Percentiles rank a stretch among this genome's conserved stretches.
Conservation (phyloP, 2,797 vertebrate species). For the Phylloscopus collybita region DNA sequence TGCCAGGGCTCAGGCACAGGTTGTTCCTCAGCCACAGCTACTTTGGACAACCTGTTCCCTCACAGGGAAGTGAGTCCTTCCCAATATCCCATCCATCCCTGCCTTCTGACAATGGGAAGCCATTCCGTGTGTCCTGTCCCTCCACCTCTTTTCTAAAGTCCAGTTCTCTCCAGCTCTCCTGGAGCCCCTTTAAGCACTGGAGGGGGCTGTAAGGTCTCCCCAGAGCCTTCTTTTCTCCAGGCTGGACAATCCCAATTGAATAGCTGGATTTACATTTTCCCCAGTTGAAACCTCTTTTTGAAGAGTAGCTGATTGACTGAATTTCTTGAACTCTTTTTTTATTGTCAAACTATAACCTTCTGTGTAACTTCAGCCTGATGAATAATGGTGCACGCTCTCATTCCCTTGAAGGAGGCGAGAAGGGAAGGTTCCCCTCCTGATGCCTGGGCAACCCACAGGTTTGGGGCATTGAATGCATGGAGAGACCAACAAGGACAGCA, state of each 20-base stretch:
- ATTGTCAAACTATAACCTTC: neutral
- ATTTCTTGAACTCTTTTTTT: neutral
- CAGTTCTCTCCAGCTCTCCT: neutral
- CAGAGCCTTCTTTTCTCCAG: neutral
- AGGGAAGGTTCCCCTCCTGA: neutral
- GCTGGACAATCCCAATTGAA: neutral
- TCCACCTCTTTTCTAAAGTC: neutral
- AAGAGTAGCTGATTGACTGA: neutral
- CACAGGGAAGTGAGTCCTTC: fast-evolving
- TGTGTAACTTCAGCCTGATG: neutral
- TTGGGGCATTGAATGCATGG: fast-evolving
- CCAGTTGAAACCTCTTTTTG: neutral
- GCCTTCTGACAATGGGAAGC: neutral
- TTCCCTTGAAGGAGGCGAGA: fast-evolving
- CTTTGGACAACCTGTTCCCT: neutral
- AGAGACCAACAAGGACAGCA: neutral
- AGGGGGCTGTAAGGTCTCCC: neutral
- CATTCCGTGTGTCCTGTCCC: neutral
- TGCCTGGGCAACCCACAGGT: neutral
- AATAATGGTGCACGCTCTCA: neutral
- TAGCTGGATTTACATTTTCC: neutral
- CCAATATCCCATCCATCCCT: fast-evolving
- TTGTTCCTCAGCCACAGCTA: neutral
- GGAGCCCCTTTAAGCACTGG: neutral
- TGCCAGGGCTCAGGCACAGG: neutral